These are phyloP conservation scores for Matsumyia berberina DNA, from an alignment of 2,888 invertebrate genomes.

Conservation along the genomic window DNA sequence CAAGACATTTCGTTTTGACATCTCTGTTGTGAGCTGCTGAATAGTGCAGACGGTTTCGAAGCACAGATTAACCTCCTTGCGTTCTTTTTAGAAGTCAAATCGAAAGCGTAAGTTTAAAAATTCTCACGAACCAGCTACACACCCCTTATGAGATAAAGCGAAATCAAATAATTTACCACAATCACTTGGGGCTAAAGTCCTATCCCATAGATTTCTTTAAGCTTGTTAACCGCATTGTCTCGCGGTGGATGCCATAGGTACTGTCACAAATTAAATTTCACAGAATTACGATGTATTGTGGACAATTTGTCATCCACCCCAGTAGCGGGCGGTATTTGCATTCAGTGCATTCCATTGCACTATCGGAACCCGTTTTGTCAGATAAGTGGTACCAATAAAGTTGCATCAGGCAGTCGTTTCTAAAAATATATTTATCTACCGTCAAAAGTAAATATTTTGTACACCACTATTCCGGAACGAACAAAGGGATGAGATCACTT, in stretches of 20 bases:
- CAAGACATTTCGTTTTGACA: no score
- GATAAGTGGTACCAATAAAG: constrained; percentile 16
- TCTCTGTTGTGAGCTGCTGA: no score
- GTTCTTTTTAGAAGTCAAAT: no score
- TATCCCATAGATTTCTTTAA: not conserved
- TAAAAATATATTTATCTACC: constrained; percentile 4
- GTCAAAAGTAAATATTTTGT: constrained; percentile 25
- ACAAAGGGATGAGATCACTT: constrained; percentile 55
- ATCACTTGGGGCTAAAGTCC: constrained; percentile 1
- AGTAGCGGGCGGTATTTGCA: constrained; percentile 10
- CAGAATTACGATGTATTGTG: constrained; percentile 14
- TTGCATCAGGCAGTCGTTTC: not conserved
- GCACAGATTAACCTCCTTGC: no score
- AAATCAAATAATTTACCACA: not conserved
- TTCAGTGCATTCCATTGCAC: constrained; percentile 23
- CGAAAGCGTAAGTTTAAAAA: no score
- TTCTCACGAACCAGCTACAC: no score
- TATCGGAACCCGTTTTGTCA: not conserved
- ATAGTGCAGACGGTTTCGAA: no score
- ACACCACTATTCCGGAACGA: not conserved
- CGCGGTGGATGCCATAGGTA: no score
- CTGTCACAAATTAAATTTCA: constrained; percentile 8
- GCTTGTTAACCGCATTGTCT: not conserved
- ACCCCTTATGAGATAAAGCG: no score
- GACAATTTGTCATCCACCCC: not conserved